These are phyloP conservation scores for Octomys mimax DNA, from an alignment of 2,797 vertebrate genomes.

Conservation along the genomic window DNA sequence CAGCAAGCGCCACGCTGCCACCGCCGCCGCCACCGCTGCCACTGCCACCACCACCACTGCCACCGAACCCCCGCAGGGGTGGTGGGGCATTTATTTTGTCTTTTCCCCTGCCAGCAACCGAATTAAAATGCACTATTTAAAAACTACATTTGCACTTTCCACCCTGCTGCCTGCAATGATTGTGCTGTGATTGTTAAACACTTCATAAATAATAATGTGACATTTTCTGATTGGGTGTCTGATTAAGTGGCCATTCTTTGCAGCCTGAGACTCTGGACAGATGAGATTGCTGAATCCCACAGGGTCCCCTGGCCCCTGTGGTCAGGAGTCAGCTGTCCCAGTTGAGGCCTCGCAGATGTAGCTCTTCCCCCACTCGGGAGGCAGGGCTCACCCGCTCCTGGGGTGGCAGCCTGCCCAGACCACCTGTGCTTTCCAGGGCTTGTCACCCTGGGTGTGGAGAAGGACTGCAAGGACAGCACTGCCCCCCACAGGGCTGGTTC, in stretches of 20 bases:
- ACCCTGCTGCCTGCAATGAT: slow-evolving; percentile 74
- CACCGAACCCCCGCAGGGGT: not conserved
- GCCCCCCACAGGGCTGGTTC: too few species aligned
- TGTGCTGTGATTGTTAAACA: slow-evolving; percentile 84
- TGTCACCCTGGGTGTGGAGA: too few species aligned
- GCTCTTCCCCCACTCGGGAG: not conserved
- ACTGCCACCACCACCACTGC: too few species aligned
- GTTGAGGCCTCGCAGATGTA: slow-evolving; percentile 78
- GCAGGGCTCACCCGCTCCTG: too few species aligned
- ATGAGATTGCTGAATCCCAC: slow-evolving; percentile 79
- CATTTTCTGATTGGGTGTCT: slow-evolving; percentile 83
- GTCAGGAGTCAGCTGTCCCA: slow-evolving; percentile 79
- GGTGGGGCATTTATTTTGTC: slow-evolving; percentile 48
- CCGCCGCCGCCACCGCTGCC: too few species aligned
- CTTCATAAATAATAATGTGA: slow-evolving; percentile 88
- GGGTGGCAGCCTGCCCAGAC: not conserved
- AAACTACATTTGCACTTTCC: slow-evolving; percentile 76
- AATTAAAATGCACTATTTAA: slow-evolving; percentile 72
- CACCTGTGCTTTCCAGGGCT: not conserved
- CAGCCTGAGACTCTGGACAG: slow-evolving; percentile 76
- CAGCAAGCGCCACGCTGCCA: too few species aligned
- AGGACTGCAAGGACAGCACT: not conserved
- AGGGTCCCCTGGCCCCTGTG: slow-evolving; percentile 74
- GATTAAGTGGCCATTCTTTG: slow-evolving; percentile 81
- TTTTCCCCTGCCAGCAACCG: slow-evolving; percentile 59